These are phyloP conservation scores for Mystacornis crossleyi DNA, from an alignment of 2,113 vertebrate genomes.

Conservation along the genomic window DNA sequence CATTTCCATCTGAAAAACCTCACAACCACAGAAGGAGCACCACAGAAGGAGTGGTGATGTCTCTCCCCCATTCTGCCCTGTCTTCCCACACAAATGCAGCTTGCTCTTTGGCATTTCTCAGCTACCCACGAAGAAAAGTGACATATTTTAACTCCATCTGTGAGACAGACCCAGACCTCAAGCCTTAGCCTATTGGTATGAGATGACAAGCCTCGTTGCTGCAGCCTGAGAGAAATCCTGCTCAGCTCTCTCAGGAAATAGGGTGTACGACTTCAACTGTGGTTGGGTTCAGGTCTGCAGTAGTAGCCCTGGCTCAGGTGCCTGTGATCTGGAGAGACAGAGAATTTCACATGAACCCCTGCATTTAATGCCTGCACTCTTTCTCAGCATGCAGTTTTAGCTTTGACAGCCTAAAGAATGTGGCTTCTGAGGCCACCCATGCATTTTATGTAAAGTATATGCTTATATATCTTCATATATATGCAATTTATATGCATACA, in stretches of 20 bases:
- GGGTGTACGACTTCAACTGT: rapidly evolving
- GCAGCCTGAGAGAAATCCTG: background rate
- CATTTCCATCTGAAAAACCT: background rate
- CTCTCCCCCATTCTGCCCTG: rapidly evolving
- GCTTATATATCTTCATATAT: background rate
- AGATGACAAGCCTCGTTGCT: background rate
- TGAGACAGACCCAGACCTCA: background rate
- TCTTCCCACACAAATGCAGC: background rate
- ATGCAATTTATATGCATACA: background rate
- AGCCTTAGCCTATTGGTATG: background rate
- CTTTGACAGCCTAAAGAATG: background rate
- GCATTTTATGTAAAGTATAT: background rate
- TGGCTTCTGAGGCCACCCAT: background rate
- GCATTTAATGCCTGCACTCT: background rate
- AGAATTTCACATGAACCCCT: background rate
- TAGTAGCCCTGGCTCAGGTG: background rate
- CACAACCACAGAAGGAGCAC: background rate
- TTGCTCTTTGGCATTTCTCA: background rate
- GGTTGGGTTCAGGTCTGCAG: background rate
- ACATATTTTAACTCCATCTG: background rate
- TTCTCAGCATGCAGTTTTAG: background rate
- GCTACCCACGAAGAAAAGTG: background rate
- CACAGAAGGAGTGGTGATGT: background rate
- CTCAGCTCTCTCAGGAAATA: background rate
- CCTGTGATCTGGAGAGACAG: background rate